Evolutionary conservation across 2,797 vertebrate species (phyloP), one percentile per base, ranked within the genome.

Genomic region (Taeniopygia guttata): DNA sequence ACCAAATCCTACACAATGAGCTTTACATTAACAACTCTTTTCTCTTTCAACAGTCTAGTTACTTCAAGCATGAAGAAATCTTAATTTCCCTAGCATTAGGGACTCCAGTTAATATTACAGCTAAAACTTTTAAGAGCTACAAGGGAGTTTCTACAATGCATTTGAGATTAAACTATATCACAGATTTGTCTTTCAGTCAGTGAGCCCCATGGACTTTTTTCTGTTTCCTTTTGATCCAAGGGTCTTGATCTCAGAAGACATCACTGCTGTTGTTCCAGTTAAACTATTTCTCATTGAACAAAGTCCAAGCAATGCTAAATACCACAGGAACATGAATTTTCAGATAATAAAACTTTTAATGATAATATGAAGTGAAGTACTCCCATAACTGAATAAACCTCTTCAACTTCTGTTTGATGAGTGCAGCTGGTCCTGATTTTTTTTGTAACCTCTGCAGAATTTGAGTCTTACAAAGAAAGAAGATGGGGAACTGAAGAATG

Each of bases 261-360:
- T 78, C 62, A 34, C 48, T 93, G 84, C 75, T 89, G 83, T 74
- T 91, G 60, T 85, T 87, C 59, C 59, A 73, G 70, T 84, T 90
- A 84, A 94, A 85, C 51, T 93, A 90, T 96, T 92, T 62, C 91
- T 58, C 83, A 82, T 74, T 96, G 93, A 95, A 89, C 32, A 13
- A 86, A 82, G 59, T 90, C 85, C 94, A 97, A 94, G 82, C 42
- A 74, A 93, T 9, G 43, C 62, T 90, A 85, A 96, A 92, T 69
- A 87, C 60, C 64, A 63, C 25, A 90, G 36, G 60, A 91, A 78
- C 55, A 85, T 21, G 48, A 74, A 87, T 94, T 96, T 88, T 42
- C 38, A 83, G 45, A 68, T 19, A 84, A 58, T 83, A 87, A 95
- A 95, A 74, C 36, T 75, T 92, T 15, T 82, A 76, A 82, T 52